A percentile compares a stretch with the other conserved stretches of the same genome.
phyloP scores from a whole-genome alignment of 2,888 invertebrate genomes.

The Hypselothyrea guttata region DNA sequence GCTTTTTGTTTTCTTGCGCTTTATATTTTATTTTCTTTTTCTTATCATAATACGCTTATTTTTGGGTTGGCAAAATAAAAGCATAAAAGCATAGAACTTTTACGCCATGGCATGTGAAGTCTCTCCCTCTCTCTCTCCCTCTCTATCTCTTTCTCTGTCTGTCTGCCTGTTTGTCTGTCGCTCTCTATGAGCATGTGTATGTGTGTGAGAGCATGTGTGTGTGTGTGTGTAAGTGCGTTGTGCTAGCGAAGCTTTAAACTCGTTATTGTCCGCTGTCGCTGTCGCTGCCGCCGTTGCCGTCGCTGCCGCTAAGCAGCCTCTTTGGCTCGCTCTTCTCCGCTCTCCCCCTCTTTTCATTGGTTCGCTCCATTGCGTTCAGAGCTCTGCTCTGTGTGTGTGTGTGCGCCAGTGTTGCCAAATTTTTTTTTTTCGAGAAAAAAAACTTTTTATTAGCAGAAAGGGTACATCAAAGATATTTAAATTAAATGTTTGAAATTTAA shows the following conservation, averaged over 20 bases:
- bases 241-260: slow-evolving; percentile 68
- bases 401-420: slow-evolving; percentile 3
- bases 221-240: slow-evolving; percentile 30
- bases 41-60: slow-evolving; percentile 71
- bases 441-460: too few species aligned
- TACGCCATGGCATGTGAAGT: slow-evolving; percentile 52
- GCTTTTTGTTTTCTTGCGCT: slow-evolving; percentile 24
- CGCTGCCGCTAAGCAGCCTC: slow-evolving; percentile 51
- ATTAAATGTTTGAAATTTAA: too few species aligned
- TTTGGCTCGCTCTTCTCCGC: slow-evolving; percentile 9
- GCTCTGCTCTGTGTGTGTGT: not conserved
- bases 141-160: slow-evolving; percentile 11
- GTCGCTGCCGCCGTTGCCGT: slow-evolving; percentile 10
- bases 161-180: slow-evolving; percentile 12
- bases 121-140: slow-evolving; percentile 5
- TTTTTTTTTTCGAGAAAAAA: too few species aligned
- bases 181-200: slow-evolving; percentile 4
- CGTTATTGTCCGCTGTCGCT: slow-evolving; percentile 54
- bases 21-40: slow-evolving; percentile 29
- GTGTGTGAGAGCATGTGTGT: slow-evolving; percentile 8
- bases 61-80: slow-evolving; percentile 62
- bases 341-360: slow-evolving; percentile 16
- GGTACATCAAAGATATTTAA: too few species aligned
- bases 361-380: slow-evolving; percentile 23
- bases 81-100: slow-evolving; percentile 61